Evolutionary conservation across 2,113 vertebrate genomes (phyloP), one percentile per base, ranked within the genome.

Genomic region (Alaudala cheleensis): DNA sequence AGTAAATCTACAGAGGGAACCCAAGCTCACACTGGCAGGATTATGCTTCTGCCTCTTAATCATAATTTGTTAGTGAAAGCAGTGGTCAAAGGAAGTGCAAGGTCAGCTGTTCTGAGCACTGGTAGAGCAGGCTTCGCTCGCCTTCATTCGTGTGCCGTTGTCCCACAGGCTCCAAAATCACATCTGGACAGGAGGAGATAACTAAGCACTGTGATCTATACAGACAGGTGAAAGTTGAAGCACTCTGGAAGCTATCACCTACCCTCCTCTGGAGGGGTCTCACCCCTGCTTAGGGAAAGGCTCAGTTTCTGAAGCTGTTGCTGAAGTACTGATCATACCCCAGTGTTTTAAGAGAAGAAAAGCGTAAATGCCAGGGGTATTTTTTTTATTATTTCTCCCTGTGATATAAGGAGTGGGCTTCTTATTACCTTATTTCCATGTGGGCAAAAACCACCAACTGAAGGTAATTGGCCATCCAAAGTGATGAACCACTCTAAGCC

Each of bases 51-150:
- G 72, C 67, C 72, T 74, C 92, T 93, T 94, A 93, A 93, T 95
- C 85, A 26, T 77, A 45, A 88, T 94, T 96, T 94, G 92, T 88
- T 92, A 92, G 95, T 86, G 82, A 96, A 95, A 93, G 64, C 86
- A 83, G 92, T 86, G 83, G 88, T 78, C 95, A 90, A n/a, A 86
- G 62, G 78, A 95, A 86, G 31, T 66, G 85, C 92, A 72, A 31
- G 81, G 91, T 90, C 90, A 92, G 37, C 88, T 77, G 31, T 88
- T 93, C 47, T 92, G 58, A 66, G 4, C 76, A 45, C 40, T 79
- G 62, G 70, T 57, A 49, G 57, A 69, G 57, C 85, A 80, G 54
- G 79, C 61, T 94, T 72, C 3, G 0, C 66, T 33, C 37, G 72
- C 61, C 45, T 67, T 90, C 45, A 3, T 64, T 61, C 61, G 7